These are phyloP conservation scores for Dysmachus trigonus DNA, from an alignment of 2,888 invertebrate species.

Conservation along the genomic window DNA sequence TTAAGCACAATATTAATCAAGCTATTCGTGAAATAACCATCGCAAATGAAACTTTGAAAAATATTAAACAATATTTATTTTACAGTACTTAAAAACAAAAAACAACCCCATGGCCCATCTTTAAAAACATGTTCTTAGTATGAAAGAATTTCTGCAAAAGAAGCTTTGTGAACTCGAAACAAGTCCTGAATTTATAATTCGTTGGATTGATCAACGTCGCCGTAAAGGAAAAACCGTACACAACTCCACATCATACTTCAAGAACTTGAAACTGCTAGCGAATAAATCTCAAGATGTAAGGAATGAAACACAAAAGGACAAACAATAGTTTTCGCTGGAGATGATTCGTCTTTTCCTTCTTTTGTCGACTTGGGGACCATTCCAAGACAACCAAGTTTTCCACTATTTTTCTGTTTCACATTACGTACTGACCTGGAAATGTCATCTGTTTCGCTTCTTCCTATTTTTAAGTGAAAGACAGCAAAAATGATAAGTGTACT, in stretches of 20 bases:
- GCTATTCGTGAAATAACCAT: too few relatives aligned
- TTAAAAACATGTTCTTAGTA: too few relatives aligned
- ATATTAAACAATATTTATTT: too few relatives aligned
- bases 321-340: neutral
- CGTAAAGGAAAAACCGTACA: neutral
- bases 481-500: neutral
- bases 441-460: neutral
- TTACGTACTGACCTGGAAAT: neutral
- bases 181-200: neutral
- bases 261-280: neutral
- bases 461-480: neutral
- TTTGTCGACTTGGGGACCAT: neutral
- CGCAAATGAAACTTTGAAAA: too few relatives aligned
- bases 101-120: too few relatives aligned
- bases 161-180: neutral
- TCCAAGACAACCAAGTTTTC: neutral
- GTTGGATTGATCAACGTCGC: neutral
- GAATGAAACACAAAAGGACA: neutral
- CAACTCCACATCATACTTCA: neutral
- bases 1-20: too few relatives aligned
- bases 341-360: neutral
- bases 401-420: neutral
- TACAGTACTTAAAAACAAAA: too few relatives aligned
- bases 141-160: neutral
- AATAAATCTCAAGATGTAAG: neutral